A percentile compares a stretch with the other conserved stretches of the same genome.
phyloP scores from a whole-genome alignment of 2,888 invertebrate genomes.

The Petrolisthes manimaculis region DNA sequence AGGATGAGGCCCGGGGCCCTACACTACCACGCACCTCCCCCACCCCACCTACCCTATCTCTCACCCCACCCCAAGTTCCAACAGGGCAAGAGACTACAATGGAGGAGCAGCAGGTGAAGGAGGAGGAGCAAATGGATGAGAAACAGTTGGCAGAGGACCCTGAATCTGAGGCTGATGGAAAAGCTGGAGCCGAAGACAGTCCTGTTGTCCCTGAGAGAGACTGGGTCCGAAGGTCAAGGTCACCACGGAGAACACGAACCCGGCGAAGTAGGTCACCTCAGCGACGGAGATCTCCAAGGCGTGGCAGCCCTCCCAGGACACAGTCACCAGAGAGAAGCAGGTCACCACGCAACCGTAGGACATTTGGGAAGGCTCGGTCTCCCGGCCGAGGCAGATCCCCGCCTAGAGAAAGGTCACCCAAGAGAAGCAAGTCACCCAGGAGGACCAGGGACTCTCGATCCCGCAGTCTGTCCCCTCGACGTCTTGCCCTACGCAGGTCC shows the following conservation, averaged over 20 bases:
- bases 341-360: slow-evolving; percentile 20
- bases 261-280: slow-evolving; percentile 31
- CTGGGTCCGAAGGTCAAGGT: background rate
- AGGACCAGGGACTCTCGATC: background rate
- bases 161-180: background rate
- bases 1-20: slow-evolving; percentile 11
- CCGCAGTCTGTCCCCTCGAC: slow-evolving; percentile 30
- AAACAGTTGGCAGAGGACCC: background rate
- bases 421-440: slow-evolving; percentile 36
- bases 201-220: background rate
- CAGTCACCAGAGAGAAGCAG: slow-evolving; percentile 38
- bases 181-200: background rate
- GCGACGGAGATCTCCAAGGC: slow-evolving; percentile 18
- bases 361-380: background rate
- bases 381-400: slow-evolving; percentile 35
- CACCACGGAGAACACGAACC: background rate
- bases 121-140: background rate
- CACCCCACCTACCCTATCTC: background rate
- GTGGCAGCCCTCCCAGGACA: background rate
- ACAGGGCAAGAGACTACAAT: background rate
- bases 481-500: slow-evolving; percentile 20
- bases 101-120: background rate
- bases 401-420: slow-evolving; percentile 24
- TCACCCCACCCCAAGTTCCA: background rate
- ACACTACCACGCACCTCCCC: background rate